Evolutionary conservation across 2,888 invertebrate species (phyloP).

Genomic region (Eulithis testata): DNA sequence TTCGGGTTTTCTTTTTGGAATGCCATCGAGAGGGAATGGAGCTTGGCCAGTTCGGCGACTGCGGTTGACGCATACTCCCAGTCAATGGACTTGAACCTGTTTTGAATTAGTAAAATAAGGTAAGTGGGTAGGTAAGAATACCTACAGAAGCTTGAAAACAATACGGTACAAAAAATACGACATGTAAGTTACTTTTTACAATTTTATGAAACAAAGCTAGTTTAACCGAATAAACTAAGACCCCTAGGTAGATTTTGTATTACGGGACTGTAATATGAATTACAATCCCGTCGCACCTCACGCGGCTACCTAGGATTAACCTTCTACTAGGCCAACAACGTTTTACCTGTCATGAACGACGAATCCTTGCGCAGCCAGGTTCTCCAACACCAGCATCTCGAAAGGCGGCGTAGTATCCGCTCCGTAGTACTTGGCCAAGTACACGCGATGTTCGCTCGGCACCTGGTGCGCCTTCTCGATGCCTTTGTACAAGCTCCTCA

Average conservation of each 20-base stretch:
- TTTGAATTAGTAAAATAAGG: too few relatives aligned
- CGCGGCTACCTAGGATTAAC: too few relatives aligned
- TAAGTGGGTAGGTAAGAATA: too few relatives aligned
- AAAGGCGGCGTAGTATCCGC: slow-evolving; percentile 39
- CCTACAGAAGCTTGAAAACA: too few relatives aligned
- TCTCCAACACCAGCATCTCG: slow-evolving; percentile 55
- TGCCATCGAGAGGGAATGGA: slow-evolving; percentile 62
- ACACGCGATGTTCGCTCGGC: slow-evolving; percentile 43
- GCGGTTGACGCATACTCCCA: slow-evolving; percentile 52
- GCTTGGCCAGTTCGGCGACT: slow-evolving; percentile 51
- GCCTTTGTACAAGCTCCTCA: slow-evolving; percentile 33
- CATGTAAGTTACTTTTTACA: too few relatives aligned
- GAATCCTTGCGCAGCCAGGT: slow-evolving; percentile 48
- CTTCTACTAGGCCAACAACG: too few relatives aligned
- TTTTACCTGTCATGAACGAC: slow-evolving; percentile 45
- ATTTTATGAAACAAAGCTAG: too few relatives aligned
- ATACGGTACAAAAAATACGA: too few relatives aligned
- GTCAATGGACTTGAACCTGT: slow-evolving; percentile 45
- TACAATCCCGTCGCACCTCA: too few relatives aligned
- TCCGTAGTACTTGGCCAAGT: slow-evolving; percentile 49
- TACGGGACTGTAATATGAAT: too few relatives aligned
- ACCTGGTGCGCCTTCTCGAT: slow-evolving; percentile 42
- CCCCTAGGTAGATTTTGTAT: too few relatives aligned
- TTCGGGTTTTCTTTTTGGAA: slow-evolving; percentile 51
- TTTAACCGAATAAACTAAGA: too few relatives aligned